Conservation (phyloP, 2,888 invertebrate species). For the Pheosia tremula region DNA sequence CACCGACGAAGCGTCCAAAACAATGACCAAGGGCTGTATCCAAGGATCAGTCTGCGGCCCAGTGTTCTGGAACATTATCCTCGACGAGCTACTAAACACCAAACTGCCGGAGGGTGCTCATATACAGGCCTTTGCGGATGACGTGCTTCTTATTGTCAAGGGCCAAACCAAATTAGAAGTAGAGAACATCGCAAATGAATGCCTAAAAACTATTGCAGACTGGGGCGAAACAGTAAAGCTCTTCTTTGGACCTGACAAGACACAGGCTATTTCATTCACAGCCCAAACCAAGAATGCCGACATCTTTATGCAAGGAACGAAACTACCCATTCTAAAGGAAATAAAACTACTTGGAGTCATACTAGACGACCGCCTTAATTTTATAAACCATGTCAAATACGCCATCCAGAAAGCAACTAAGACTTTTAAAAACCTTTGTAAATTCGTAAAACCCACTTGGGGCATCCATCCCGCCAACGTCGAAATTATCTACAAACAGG, state of each 20-base stretch:
- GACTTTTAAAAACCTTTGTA: slow-evolving; percentile 9
- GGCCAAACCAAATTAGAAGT: too few relatives aligned
- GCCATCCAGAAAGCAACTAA: slow-evolving; percentile 11
- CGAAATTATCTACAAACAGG: slow-evolving; percentile 15
- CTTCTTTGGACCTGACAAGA: slow-evolving; percentile 1
- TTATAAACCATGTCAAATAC: slow-evolving; percentile 8
- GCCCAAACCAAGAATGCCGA: neutral
- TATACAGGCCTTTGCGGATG: neutral
- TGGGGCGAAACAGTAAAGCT: slow-evolving; percentile 6
- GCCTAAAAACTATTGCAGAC: too few relatives aligned
- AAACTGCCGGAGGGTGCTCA: neutral
- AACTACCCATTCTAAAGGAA: neutral
- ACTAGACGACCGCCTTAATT: slow-evolving; percentile 9
- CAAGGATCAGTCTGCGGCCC: neutral
- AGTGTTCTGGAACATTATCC: neutral
- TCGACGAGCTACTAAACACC: neutral
- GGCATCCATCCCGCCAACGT: slow-evolving; percentile 16
- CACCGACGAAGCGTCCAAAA: neutral
- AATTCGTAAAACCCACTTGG: slow-evolving; percentile 15
- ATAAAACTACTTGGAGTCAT: slow-evolving; percentile 7
- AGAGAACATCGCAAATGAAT: too few relatives aligned
- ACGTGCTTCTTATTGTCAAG: too few relatives aligned
- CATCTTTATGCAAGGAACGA: neutral
- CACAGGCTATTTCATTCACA: slow-evolving; percentile 4
- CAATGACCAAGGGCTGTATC: too few relatives aligned